Evolutionary conservation across 2,797 vertebrate species (phyloP), one percentile per base, ranked within the genome.

Genomic region (Enteromius mattozi): DNA sequence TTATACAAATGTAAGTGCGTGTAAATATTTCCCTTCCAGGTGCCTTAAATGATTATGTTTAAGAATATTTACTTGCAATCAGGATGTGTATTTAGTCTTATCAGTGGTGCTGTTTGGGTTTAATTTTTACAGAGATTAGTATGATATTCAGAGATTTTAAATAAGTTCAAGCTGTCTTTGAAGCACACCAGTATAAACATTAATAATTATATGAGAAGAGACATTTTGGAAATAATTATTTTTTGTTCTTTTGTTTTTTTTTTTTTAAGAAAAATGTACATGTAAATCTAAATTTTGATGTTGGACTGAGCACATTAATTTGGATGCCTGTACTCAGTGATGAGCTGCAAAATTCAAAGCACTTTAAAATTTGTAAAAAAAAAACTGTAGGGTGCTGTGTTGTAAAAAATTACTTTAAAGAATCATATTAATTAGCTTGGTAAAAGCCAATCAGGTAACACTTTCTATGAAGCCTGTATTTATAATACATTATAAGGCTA

Each of bases 31-130:
- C 16, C 1, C 21, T 30, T 75, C 63, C 8, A 47, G 51, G 74
- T 83, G 82, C 82, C 82, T 83, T 83, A 70, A 68, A 59, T n/a
- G 5, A 54, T 74, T 75, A 35, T 70, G 30, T 51, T 66, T 49
- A 51, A 37, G 27, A 65, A 54, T 12, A 37, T 75, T 27, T 35
- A 56, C 1, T 59, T 70, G 63, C 47, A 83, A 37, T 68, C 30
- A 83, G 65, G 27, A 68, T 45, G 16, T 78, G 63, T 13, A 56
- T 78, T 65, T 49, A 27, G 9, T 65, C 30, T 65, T 14, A n/a
- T 47, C 21, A 7, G 19, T 45, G 65, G 35, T 59, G 49, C 65
- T 56, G 47, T 37, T 56, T 14, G n/a, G 21, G 30, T 59, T 33
- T 6, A 10, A 17, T 68, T 68, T 59, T 42, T 5, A 19, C 5